Percentiles rank a stretch among this genome's conserved stretches.
Conservation (phyloP, 2,888 invertebrate species). For the Dicranocentrus wangi region DNA sequence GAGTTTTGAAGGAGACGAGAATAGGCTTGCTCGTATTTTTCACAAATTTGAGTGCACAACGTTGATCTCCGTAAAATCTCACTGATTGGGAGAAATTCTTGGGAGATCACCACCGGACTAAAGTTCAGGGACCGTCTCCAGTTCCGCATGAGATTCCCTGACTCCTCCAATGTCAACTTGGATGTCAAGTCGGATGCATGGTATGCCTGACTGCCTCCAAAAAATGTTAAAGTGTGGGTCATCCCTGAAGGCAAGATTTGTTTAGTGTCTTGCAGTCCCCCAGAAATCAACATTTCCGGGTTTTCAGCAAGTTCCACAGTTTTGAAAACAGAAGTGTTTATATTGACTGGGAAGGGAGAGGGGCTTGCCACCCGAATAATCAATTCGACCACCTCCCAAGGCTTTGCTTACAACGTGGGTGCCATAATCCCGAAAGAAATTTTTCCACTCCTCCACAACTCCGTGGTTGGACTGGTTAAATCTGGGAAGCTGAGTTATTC, state of each 20-base stretch:
- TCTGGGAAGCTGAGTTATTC: not conserved
- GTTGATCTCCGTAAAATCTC: conserved; percentile 23
- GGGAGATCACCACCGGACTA: conserved; percentile 30
- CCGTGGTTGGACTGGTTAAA: conserved; percentile 42
- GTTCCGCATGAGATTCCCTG: conserved; percentile 33
- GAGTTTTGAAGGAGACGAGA: conserved; percentile 23
- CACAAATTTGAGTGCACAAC: conserved; percentile 16
- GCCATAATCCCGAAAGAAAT: conserved; percentile 51
- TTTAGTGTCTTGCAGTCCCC: not conserved
- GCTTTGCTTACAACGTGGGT: conserved; percentile 40
- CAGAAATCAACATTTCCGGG: not conserved
- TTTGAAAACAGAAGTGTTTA: conserved; percentile 38
- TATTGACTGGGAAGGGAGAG: conserved; percentile 19
- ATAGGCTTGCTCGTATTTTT: conserved; percentile 38
- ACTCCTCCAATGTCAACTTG: conserved; percentile 36
- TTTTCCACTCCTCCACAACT: conserved; percentile 39
- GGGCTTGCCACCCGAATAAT: not conserved
- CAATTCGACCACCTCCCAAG: conserved; percentile 28
- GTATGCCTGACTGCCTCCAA: conserved; percentile 47
- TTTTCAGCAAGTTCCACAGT: conserved; percentile 48
- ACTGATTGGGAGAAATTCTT: conserved; percentile 44
- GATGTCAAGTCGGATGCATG: conserved; percentile 51
- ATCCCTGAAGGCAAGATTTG: not conserved
- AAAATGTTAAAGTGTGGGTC: conserved; percentile 34
- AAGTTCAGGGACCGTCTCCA: conserved; percentile 54